Percentiles rank a stretch among this genome's conserved stretches.
Evolutionary conservation across 2,113 vertebrate species (phyloP).

Genomic region (Laticauda colubrina): DNA sequence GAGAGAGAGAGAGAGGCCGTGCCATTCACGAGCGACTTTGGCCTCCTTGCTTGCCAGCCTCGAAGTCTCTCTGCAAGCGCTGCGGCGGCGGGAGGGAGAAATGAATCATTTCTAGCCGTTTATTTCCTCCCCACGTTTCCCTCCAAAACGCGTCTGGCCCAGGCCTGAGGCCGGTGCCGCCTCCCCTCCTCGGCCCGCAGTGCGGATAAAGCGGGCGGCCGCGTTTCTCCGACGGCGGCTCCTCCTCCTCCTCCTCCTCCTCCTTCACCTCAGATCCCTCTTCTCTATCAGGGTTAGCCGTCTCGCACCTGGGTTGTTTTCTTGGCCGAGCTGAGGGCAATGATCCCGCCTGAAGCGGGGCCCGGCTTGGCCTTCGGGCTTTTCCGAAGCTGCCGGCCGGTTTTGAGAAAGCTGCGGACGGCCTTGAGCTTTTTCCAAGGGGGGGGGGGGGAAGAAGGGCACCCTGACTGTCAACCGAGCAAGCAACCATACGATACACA

Average conservation of each 20-base stretch:
- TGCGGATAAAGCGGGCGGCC: not conserved
- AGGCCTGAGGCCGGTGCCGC: not conserved
- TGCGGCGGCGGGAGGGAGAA: not conserved
- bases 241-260: not conserved
- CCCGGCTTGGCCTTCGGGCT: not conserved
- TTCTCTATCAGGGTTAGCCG: not conserved
- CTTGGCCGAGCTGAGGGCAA: not conserved
- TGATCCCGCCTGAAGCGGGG: not conserved
- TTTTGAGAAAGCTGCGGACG: not conserved
- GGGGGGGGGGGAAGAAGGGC: not conserved
- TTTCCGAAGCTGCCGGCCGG: not conserved
- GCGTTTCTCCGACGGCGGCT: not conserved
- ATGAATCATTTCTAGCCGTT: not conserved
- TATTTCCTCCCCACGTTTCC: not conserved
- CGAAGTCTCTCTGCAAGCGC: not conserved
- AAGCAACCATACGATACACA: not conserved
- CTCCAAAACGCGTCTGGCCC: not conserved
- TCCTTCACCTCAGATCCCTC: not conserved
- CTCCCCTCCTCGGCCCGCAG: not conserved
- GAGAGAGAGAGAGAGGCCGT: no score
- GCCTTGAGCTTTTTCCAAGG: not conserved
- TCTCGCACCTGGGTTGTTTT: not conserved
- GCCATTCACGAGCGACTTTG: no score
- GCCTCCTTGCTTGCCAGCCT: not conserved
- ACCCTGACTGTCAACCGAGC: no score